Base-by-base conservation (phyloP, 2,797 vertebrate genomes). In the Staurois parvus region DNA sequence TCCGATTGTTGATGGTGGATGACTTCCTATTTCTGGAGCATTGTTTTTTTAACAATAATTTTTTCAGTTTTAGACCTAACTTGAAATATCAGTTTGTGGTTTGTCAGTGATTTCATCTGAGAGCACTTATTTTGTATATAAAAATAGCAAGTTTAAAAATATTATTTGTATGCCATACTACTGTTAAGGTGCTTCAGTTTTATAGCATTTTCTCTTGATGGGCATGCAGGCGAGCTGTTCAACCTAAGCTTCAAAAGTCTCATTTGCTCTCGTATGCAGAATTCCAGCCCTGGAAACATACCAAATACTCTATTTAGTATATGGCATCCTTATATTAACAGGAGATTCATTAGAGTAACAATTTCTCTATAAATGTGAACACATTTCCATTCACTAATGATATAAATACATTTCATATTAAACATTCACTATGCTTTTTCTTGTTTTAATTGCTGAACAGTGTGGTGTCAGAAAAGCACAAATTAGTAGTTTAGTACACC, bases 401-500 rank as follows among this genome's bases (percentile, higher is more conserved):
- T 37, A 40, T 4, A 40, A 67, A 40, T 59, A 21, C 21, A 34
- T 40, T 66, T 66, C 30, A 29, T 19, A 56, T 4, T 34, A 67
- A 37, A 26, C 40, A 62, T 67, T 78, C 3, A 66, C 32, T 78
- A 67, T 10, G 34, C 6, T 24, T 77, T 64, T 64, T 62, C 30
- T 13, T 24, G 13, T 26, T 40, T 64, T 77, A 64, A 64, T 64
- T 40, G 56, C 34, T 12, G 56, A 77, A 40, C 56, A 77, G 32
- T 9, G 15, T 66, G 76, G 76, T 34, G 32, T n/a, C 10, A 48
- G 32, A 77, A 32, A 64, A 77, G 32, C 56, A 77, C 76, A 66
- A 77, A 64, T 77, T 77, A 77, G 30, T 24, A 59, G 29, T 76
- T 24, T 74, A 17, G 29, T 24, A 59, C 34, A 64, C 11, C 30